phyloP scores from a whole-genome alignment of 2,888 invertebrate species.

The Drosophila cognata region DNA sequence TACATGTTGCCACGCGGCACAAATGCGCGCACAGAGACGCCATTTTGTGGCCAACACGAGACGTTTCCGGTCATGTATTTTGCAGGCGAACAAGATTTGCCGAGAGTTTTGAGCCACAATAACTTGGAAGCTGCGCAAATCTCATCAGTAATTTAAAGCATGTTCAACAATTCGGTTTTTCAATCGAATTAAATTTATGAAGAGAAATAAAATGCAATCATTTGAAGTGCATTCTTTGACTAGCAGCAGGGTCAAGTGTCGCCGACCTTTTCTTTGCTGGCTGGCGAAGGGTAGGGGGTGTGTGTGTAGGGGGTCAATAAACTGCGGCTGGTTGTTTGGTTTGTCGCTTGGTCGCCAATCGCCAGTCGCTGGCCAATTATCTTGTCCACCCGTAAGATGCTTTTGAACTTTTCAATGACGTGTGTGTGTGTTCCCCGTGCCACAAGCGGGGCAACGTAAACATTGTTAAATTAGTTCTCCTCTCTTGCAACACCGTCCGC shows the following conservation, averaged over 20 bases:
- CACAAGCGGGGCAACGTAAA: conserved; percentile 43
- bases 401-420: conserved; percentile 41
- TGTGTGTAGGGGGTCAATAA: conserved; percentile 25
- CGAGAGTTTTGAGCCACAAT: background rate
- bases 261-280: background rate
- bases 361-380: background rate
- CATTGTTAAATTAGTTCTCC: conserved; percentile 33
- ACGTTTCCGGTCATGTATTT: conserved; percentile 55
- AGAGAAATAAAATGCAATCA: background rate
- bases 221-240: background rate
- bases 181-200: background rate
- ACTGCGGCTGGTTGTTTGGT: conserved; percentile 13
- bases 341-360: background rate
- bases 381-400: conserved; percentile 13
- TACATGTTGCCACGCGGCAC: conserved; percentile 9
- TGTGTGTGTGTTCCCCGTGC: background rate
- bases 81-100: background rate
- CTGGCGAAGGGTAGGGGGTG: background rate
- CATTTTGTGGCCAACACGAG: conserved; percentile 56
- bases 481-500: conserved; percentile 10
- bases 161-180: background rate
- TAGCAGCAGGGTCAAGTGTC: background rate
- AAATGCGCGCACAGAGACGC: conserved; percentile 41
- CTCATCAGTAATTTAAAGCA: background rate
- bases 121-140: background rate